Evolutionary conservation across 2,113 vertebrate genomes (phyloP).

Genomic region (Glaucomys volans): DNA sequence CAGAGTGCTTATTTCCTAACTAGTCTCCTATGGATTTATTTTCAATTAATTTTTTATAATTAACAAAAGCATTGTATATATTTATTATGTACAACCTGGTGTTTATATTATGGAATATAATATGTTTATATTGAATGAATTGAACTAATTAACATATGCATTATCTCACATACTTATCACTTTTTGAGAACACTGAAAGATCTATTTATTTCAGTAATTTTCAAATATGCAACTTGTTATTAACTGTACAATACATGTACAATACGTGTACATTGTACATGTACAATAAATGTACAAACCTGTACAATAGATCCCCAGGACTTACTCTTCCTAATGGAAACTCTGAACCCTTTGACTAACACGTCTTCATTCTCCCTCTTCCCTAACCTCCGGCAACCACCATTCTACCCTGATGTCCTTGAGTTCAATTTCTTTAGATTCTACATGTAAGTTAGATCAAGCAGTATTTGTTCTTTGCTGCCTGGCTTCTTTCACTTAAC

Average conservation of each 20-base stretch:
- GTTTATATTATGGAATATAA: not conserved
- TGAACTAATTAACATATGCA: not conserved
- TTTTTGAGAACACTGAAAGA: not conserved
- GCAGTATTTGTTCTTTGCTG: not conserved
- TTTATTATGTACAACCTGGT: not conserved
- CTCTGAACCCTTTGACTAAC: not conserved
- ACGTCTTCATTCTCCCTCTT: not conserved
- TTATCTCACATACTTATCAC: not conserved
- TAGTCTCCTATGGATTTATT: not conserved
- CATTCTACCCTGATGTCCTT: not conserved
- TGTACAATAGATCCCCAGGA: not conserved
- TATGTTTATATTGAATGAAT: too few species aligned
- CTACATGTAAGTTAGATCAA: not conserved
- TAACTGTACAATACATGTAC: too few species aligned
- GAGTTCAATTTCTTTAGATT: not conserved
- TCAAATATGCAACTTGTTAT: not conserved
- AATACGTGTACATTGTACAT: too few species aligned
- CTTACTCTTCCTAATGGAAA: not conserved
- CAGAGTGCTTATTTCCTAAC: not conserved
- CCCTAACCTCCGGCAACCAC: not conserved
- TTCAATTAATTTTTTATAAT: not conserved
- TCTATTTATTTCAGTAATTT: not conserved
- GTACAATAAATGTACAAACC: too few species aligned
- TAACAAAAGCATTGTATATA: not conserved
- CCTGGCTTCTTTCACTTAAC: not conserved